Evolutionary conservation across 2,888 invertebrate species (phyloP), one percentile per base, ranked within the genome.

Genomic region (Bibio marci): DNA sequence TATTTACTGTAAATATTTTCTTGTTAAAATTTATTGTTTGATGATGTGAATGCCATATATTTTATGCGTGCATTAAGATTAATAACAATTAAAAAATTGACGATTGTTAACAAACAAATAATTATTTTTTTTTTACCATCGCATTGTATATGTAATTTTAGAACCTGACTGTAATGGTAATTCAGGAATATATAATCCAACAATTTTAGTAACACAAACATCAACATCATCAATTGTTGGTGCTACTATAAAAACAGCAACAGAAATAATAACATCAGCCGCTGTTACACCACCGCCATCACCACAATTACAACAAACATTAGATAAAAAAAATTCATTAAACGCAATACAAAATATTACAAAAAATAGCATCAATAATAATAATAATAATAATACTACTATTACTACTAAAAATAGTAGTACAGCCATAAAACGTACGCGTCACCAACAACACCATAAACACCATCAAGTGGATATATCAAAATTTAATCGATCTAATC

Each of bases 401-500:
- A n/a, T n/a, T n/a, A 27, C 6, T 36, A 12, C 5, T 32, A 18
- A 32, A 18, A 32, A 4, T 10, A 39, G 36, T 36, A 41, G 43
- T 12, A 63, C 64, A 12, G 66, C 66, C 1, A 56, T 67, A 14
- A 68, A 67, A 46, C 61, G 69, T 35, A 51, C 49, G 39, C 66
- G 69, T 45, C 66, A 22, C 8, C 22, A 22, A 22, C 22, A 22
- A 22, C 22, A n/a, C n/a, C n/a, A n/a, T n/a, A n/a, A n/a, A n/a
- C n/a, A n/a, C n/a, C n/a, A n/a, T n/a, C n/a, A 66, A 48, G 62
- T 67, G 32, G 66, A 73, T 57, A 63, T 67, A 28, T 72, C 73
- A 30, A 71, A 70, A 56, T 73, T 70, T 54, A 76, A 73, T 54
- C 70, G 80, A 49, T 76, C 82, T 10, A 78, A 80, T 58, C 67